Evolutionary conservation across 2,888 invertebrate species (phyloP).

Genomic region (Eulithis testata): DNA sequence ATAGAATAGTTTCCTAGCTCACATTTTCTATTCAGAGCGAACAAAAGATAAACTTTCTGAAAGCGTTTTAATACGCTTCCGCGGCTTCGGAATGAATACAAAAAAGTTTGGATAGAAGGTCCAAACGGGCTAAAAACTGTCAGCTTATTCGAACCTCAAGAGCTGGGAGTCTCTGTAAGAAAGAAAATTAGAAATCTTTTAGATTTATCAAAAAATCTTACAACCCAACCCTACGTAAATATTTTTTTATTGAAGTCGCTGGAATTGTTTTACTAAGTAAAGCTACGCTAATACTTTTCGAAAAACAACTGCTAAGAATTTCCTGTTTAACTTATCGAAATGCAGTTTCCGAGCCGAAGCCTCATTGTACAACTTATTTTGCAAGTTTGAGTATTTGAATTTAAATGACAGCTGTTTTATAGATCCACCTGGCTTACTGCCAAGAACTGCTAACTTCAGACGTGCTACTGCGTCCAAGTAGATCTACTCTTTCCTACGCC

Average conservation of each 20-base stretch:
- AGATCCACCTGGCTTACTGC: constrained; percentile 30
- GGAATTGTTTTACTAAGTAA: too few relatives aligned
- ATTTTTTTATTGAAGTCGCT: too few relatives aligned
- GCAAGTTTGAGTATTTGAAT: constrained; percentile 16
- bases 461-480: too few relatives aligned
- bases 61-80: constrained; percentile 17
- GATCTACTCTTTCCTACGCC: too few relatives aligned
- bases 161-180: too few relatives aligned
- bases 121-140: neutral
- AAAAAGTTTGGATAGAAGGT: constrained; percentile 3
- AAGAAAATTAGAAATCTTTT: too few relatives aligned
- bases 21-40: constrained; percentile 10
- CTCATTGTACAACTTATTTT: constrained; percentile 12
- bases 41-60: constrained; percentile 21
- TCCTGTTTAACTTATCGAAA: too few relatives aligned
- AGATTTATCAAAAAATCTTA: too few relatives aligned
- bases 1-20: constrained; percentile 11
- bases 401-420: constrained; percentile 15
- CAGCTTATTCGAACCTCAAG: too few relatives aligned
- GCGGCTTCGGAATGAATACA: constrained; percentile 11
- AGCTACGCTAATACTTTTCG: too few relatives aligned
- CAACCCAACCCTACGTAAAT: too few relatives aligned
- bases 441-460: constrained; percentile 3
- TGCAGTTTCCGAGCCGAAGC: neutral
- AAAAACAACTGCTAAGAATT: neutral